Evolutionary conservation across 2,888 invertebrate species (phyloP).

Genomic region (Metopia argyrocephala): DNA sequence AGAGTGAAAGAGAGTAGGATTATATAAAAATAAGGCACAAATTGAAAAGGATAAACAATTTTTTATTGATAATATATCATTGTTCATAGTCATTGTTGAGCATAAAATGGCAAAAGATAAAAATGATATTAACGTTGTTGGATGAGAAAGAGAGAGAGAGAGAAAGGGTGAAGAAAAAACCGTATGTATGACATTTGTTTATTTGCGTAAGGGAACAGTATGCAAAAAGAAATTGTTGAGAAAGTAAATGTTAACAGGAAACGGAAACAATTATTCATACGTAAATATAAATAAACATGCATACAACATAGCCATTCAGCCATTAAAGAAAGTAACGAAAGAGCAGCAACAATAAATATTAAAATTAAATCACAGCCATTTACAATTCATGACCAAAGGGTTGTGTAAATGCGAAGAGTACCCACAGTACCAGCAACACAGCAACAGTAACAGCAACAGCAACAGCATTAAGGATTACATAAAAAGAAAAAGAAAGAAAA

Average conservation of each 20-base stretch:
- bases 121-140: slow-evolving; percentile 23
- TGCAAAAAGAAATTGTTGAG: slow-evolving; percentile 35
- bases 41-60: slow-evolving; percentile 52
- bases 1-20: neutral
- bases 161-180: neutral
- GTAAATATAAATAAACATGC: neutral
- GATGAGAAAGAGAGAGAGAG: neutral
- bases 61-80: slow-evolving; percentile 49
- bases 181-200: slow-evolving; percentile 45
- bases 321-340: too few relatives aligned
- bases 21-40: slow-evolving; percentile 25
- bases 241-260: slow-evolving; percentile 33
- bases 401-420: too few relatives aligned
- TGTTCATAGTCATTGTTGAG: slow-evolving; percentile 29
- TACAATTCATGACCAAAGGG: neutral
- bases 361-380: slow-evolving; percentile 46
- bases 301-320: too few relatives aligned
- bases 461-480: slow-evolving; percentile 36
- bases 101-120: slow-evolving; percentile 23
- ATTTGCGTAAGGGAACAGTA: slow-evolving; percentile 51
- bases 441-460: neutral
- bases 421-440: neutral
- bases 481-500: slow-evolving; percentile 37
- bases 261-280: slow-evolving; percentile 52
- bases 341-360: slow-evolving; percentile 31